Conservation (phyloP, 2,888 invertebrate genomes). For the Anodontia alba region DNA sequence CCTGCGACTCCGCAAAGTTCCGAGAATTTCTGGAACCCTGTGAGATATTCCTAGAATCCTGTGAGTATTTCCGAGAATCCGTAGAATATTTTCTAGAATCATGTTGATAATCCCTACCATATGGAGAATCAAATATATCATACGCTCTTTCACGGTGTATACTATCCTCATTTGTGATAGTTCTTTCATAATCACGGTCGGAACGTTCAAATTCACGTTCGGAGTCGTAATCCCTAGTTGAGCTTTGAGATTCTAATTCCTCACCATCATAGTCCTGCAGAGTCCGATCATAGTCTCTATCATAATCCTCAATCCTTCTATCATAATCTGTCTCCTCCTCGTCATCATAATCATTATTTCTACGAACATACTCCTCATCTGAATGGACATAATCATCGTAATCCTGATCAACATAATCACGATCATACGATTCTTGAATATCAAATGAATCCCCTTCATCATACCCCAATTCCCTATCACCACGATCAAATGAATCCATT, state of each 20-base stretch:
- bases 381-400: conserved; percentile 22
- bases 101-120: conserved; percentile 16
- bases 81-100: conserved; percentile 45
- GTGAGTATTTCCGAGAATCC: conserved; percentile 48
- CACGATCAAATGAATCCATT: conserved; percentile 51
- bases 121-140: conserved; percentile 14
- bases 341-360: conserved; percentile 31
- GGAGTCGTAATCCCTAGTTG: conserved; percentile 54
- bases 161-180: conserved; percentile 53
- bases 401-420: conserved; percentile 58
- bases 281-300: conserved; percentile 45
- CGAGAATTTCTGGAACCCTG: conserved; percentile 4
- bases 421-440: conserved; percentile 53
- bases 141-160: conserved; percentile 35
- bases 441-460: conserved; percentile 62
- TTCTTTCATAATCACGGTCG: conserved; percentile 53
- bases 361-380: conserved; percentile 48
- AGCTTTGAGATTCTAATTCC: conserved; percentile 56
- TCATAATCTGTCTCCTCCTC: conserved; percentile 36
- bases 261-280: conserved; percentile 48
- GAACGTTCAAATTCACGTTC: conserved; percentile 57
- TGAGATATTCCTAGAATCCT: conserved; percentile 34
- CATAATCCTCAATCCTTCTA: conserved; percentile 22
- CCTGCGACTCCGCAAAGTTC: conserved; percentile 22
- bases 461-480: conserved; percentile 38